A percentile compares a stretch with the other conserved stretches of the same genome.
Conservation (phyloP, 2,797 vertebrate species). For the Gadopsis marmoratus region DNA sequence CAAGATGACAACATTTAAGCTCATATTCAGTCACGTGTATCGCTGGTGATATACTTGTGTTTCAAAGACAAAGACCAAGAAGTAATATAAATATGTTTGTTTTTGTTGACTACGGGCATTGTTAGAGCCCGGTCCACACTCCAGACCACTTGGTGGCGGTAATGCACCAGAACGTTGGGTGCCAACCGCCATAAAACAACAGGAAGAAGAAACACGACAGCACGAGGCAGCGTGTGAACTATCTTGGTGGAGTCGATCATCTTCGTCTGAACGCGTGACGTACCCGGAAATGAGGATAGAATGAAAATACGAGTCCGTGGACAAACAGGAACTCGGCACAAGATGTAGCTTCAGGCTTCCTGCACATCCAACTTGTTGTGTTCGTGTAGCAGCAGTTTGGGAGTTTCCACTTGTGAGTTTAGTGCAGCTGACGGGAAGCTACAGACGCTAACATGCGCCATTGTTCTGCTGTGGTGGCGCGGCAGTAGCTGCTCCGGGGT, state of each 20-base stretch:
- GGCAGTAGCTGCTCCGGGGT: conserved; percentile 48
- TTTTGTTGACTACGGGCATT: neutral
- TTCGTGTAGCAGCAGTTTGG: neutral
- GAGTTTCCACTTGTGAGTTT: neutral
- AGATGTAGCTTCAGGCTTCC: neutral
- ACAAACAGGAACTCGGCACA: neutral
- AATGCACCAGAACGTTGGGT: no score
- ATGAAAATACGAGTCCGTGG: neutral
- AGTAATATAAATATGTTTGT: neutral
- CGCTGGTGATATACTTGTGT: neutral
- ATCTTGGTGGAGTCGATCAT: conserved; percentile 37
- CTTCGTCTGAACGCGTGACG: conserved; percentile 56
- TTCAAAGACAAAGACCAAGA: neutral
- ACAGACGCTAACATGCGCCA: no score
- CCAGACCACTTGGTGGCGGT: no score
- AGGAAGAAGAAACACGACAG: no score
- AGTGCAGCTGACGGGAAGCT: neutral
- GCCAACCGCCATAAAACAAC: no score
- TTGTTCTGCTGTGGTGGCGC: conserved; percentile 57
- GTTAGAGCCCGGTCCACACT: no score
- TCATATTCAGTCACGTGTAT: neutral
- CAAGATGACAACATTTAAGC: neutral
- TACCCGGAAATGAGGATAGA: conserved; percentile 61
- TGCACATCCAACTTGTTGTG: neutral
- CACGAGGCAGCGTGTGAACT: neutral